phyloP scores from a whole-genome alignment of 2,797 vertebrate species.

The Galaxias olidus region DNA sequence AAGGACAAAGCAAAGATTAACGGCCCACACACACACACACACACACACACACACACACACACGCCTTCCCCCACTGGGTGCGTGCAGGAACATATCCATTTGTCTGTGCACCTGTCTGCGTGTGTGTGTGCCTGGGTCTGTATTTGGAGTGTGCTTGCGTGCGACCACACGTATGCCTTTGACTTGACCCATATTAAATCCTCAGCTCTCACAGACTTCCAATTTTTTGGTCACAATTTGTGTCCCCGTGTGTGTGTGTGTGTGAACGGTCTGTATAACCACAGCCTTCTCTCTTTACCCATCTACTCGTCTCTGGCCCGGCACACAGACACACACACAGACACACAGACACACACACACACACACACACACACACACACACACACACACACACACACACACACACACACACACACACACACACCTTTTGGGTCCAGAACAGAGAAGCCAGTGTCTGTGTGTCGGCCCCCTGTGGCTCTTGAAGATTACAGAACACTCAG shows the following conservation, averaged over 20 bases:
- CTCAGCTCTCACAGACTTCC: no score
- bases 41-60: neutral
- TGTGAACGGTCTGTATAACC: no score
- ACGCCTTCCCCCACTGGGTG: neutral
- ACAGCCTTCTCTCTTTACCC: no score
- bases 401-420: neutral
- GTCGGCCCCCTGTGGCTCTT: neutral
- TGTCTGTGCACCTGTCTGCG: neutral
- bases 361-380: neutral
- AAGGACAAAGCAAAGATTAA: constrained; percentile 64
- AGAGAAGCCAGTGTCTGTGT: constrained; percentile 9
- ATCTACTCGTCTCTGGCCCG: no score
- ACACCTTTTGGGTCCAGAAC: neutral
- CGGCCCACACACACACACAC: constrained; percentile 5
- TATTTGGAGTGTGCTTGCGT: neutral
- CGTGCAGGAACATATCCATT: neutral
- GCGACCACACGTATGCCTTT: no score
- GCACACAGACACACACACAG: neutral
- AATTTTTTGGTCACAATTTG: no score
- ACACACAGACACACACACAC: neutral
- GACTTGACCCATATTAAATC: no score
- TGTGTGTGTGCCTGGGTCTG: neutral
- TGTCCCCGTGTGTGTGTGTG: no score
- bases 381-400: neutral
- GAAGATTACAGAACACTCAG: neutral